Base-by-base conservation (phyloP, 23 tunicate species). In the Trididemnum clinides region DNA sequence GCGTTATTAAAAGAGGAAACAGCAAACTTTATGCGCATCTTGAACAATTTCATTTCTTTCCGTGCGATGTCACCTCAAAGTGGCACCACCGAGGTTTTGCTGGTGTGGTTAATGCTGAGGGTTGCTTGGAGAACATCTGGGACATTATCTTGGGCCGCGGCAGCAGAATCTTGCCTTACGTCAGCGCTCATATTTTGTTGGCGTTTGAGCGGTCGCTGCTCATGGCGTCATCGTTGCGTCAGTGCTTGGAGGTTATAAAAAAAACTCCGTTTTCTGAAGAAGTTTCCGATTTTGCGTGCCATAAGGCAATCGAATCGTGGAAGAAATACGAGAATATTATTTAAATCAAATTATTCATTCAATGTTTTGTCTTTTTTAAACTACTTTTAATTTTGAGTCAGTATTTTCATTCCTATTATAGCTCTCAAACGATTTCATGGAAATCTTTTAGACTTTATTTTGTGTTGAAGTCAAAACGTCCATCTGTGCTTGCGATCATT, bases 91-190 rank as follows among this genome's bases (percentile, higher is more conserved):
- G 73, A 35, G 36, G 71, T 28, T 84, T 63, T 76, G 85, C 88
- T 10, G 87, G 83, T 15, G 73, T 82, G 28, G 15, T 91, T 7
- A 72, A 62, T 33, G 6, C 72, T 33, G 87, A 81, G 1, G 89
- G 85, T 21, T 71, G 91, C 21, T 64, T 92, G 57, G 97, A 87
- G 57, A 77, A 72, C 36, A 66, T 92, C 30, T 92, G 97, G 97
- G 97, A 92, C 33, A 51, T 92, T 34, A 26, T 87, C 1, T 26
- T 92, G 0, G 90, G 97, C 69, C 70, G 86, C 5, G 86, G 71
- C 19, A 64, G 64, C 50, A 50, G 64, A 26, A 28, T 92, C 34
- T 64, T 92, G 33, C 88, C 97, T 5, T 87, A 82, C 57, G 82
- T 92, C n/a, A 90, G 92, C 18, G 88, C 84, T 18, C 91, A 87